Evolutionary conservation across 1,140 invertebrate genomes (phyloP), one percentile per base, ranked within the genome.

Genomic region (Drosophila albomicans): DNA sequence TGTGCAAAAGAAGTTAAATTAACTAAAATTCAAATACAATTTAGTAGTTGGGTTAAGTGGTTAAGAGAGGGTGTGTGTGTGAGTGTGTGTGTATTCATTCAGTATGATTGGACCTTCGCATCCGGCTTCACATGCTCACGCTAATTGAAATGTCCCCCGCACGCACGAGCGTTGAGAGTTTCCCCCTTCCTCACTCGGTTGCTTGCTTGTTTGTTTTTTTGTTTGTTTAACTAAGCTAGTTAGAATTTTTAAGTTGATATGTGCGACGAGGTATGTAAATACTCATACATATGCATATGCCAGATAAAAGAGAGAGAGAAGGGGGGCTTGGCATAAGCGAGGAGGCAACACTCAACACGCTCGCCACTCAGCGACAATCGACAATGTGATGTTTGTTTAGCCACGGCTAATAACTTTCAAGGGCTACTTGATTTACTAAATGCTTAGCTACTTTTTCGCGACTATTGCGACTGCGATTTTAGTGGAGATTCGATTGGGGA

Each of bases 91-190:
- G 15, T 48, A 13, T 45, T 58, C 58, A 32, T 48, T 61, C 8
- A 66, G 64, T 68, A 67, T 69, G 80, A 82, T 87, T 76, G 71
- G 84, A 51, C 85, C 85, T 85, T 89, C 81, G 81, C 78, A 89
- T 89, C 85, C 85, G 85, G 85, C 71, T 89, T 89, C 85, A 68
- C 85, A 89, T 89, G 61, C 64, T 66, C 49, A 67, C 81, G 85
- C 86, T 89, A 89, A 89, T 89, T 89, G 78, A 89, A 89, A 81
- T 75, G 85, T 78, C 81, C 81, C 85, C 86, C 85, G 85, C 78
- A 45, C 54, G 28, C 45, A 49, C 45, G 45, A 49, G 49, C 57
- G 71, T 69, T 72, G 65, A 89, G 73, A 87, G 69, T 88, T 88
- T 82, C 72, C 80, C 11, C 49, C 48, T 5, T 54, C n/a, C 13